Percentiles rank a stretch among this genome's conserved stretches.
phyloP scores from a whole-genome alignment of 2,113 vertebrate species.

The Nothocercus nigrocapillus region DNA sequence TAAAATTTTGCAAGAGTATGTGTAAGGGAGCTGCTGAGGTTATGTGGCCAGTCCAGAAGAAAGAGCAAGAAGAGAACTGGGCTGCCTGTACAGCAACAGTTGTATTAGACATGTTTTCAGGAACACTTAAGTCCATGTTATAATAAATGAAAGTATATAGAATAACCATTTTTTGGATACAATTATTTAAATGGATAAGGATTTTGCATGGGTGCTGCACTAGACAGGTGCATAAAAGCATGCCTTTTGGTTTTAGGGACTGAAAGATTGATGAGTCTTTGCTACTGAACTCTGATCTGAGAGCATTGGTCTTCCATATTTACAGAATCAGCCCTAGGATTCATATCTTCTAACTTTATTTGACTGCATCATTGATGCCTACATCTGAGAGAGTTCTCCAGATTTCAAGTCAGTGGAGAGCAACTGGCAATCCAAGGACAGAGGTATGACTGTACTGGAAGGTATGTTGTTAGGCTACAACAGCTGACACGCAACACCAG shows the following conservation, averaged over 20 bases:
- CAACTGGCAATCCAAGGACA: neutral
- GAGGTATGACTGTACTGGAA: neutral
- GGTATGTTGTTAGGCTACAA: neutral
- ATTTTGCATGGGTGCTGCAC: neutral
- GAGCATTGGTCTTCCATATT: neutral
- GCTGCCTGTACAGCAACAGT: neutral
- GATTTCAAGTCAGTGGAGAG: neutral
- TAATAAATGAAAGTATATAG: neutral
- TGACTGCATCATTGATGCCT: neutral
- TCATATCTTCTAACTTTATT: neutral
- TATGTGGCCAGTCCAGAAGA: neutral
- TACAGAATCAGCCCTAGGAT: neutral
- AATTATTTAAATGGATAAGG: neutral
- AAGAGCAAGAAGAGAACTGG: neutral
- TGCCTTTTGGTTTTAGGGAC: neutral
- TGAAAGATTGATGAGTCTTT: neutral
- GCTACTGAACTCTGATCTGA: neutral
- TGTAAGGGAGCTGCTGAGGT: neutral
- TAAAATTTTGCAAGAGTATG: neutral
- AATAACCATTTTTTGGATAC: neutral
- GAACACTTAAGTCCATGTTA: neutral
- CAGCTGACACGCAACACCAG: conserved; percentile 25
- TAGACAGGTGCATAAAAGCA: neutral
- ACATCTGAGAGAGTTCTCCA: neutral
- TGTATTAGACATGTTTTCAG: neutral